Base-by-base conservation (phyloP, 1,140 invertebrate genomes). In the Aphidius ervi region DNA sequence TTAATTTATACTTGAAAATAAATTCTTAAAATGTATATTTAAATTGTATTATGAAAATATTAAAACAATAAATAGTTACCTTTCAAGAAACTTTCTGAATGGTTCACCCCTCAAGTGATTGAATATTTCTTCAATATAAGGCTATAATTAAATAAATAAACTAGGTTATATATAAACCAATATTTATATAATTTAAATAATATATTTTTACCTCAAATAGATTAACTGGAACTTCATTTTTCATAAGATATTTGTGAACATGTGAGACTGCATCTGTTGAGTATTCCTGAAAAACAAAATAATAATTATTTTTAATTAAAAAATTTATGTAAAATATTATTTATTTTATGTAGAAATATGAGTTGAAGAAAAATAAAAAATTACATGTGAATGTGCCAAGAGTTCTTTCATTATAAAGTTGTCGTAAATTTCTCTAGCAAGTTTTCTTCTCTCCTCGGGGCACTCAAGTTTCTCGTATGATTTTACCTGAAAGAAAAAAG, bases 371-470 rank as follows among this genome's bases (percentile, higher is more conserved):
- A 31, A 53, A 53, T 46, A 48, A 49, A 49, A 48, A 16, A 65
- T 92, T 85, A 96, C 97, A 84, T 99, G 96, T 71, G 96, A 91
- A 83, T 97, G 94, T 61, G 97, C 92, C 73, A 99, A 85, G 74
- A 99, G 86, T 87, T 99, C 98, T 80, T 97, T 97, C 98, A 99
- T 99, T 74, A 99, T 99, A 85, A 97, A 99, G 85, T 98, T 97
- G 82, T 99, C 98, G 82, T 99, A 99, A 74, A 99, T 97, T 79
- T 98, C 94, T 75, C 92, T 87, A 56, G 97, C 96, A 68, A 94
- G 86, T 78, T 93, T 92, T 82, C 92, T 88, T 78, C 97, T 86
- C 70, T 99, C 97, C 69, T 99, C 97, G 45, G 92, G 87, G 70
- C 93, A 94, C 81, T 99, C 97, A 72, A 98, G 83, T 84, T 98